Evolutionary conservation across 2,797 vertebrate species (phyloP), one percentile per base, ranked within the genome.

Genomic region (Poecilia velifera): DNA sequence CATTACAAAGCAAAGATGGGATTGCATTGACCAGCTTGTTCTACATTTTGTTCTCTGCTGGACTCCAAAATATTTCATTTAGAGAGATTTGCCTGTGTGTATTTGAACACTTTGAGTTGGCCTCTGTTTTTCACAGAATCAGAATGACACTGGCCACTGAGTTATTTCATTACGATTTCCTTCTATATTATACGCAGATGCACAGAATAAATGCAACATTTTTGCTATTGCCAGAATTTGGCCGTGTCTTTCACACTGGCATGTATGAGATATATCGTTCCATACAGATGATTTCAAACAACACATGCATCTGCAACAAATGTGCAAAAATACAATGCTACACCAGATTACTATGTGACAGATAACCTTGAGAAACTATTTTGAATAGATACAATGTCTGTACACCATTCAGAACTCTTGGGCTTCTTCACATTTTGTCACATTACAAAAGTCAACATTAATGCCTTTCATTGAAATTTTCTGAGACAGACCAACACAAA

Each of bases 141-240:
- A 74, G 6, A n/a, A 13, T 55, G 18, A 39, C 47, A n/a, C 7
- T n/a, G 34, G 20, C 22, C 49, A 53, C 36, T 13, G 49, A 7
- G 49, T 25, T 41, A 64, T 59, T 31, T 76, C 43, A 45, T 25
- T 46, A 73, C 77, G 49, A 78, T 84, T 82, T 75, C 34, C 76
- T 78, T 66, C 80, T 51, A 76, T 55, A 68, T 25, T 13, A 16
- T 36, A 36, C 0, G 4, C 25, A 41, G 9, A 82, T 77, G 76
- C 3, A 18, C 6, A 71, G 13, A 28, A 71, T 46, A 46, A 28
- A 71, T 71, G 2, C 16, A 0, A 28, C n/a, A 71, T 46, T 25
- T 13, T 28, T n/a, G 10, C 41, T 71, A 3, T 45, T 3, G 25
- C 57, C 80, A 51, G 39, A 73, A 86, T 86, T 41, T 74, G 70